Base-by-base conservation (phyloP, 2,888 invertebrate species). In the Aphidoletes aphidimyza region DNA sequence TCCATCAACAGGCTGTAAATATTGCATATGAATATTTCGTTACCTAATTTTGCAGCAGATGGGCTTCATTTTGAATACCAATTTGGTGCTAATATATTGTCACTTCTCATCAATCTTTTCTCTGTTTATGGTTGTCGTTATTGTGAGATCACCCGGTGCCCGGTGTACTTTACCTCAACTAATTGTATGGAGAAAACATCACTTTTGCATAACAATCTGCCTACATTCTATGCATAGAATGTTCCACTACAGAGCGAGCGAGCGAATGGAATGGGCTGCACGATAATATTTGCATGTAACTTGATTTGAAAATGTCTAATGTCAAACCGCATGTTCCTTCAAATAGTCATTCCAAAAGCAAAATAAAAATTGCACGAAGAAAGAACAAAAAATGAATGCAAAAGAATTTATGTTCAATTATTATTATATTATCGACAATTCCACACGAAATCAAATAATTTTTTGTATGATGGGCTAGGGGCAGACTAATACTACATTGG, bases 21-120 rank as follows among this genome's bases (percentile, higher is more conserved):
- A 54, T 54, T 54, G 54, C 54, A 54, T 22, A 54, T 54, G 22
- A 54, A 54, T 54, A 54, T 54, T 54, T 54, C 22, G 69, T 69
- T 69, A 69, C 11, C 26, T 69, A 30, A 69, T 69, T 26, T 30
- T 2, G n/a, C 9, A 3, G 69, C 26, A 69, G 30, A 69, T 11
- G 69, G 69, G n/a, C n/a, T 69, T 69, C 14, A 69, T 69, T 69
- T 69, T 69, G 14, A 69, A 30, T 69, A 69, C 30, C 2, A 30
- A 14, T 30, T 6, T 69, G 69, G 69, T 30, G 69, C 14, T 30
- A 34, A 30, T 69, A n/a, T n/a, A n/a, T 69, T 69, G 30, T 30
- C 69, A 14, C 26, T 69, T 69, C 54, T 14, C 69, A 69, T 69
- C 69, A 69, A 69, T 69, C 69, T 69, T 69, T n/a, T 3, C 69